These are phyloP conservation scores for Diachrysia chrysitis DNA, from an alignment of 2,888 invertebrate genomes.

Conservation along the genomic window DNA sequence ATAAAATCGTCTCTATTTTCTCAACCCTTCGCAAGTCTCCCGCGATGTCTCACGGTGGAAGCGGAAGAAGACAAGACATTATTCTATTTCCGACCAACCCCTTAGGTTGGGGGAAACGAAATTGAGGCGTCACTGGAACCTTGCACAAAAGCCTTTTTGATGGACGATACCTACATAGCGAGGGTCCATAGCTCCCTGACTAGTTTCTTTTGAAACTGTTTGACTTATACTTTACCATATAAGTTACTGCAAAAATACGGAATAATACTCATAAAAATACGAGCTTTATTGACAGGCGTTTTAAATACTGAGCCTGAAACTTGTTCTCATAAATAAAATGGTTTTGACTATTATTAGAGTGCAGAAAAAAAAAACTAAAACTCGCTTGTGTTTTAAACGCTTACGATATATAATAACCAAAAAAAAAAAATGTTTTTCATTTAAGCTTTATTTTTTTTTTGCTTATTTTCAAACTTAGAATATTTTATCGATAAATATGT, in stretches of 20 bases:
- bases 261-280: no score
- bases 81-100: constrained; percentile 25
- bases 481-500: no score
- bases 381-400: no score
- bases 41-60: constrained; percentile 3
- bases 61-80: constrained; percentile 14
- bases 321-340: no score
- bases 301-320: no score
- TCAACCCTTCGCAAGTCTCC: constrained; percentile 18
- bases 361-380: no score
- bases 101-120: constrained; percentile 16
- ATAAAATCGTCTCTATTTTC: not conserved
- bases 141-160: not conserved
- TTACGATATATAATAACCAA: no score
- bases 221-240: not conserved
- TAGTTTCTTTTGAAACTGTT: not conserved
- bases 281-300: no score
- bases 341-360: no score
- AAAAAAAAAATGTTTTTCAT: no score
- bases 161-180: not conserved
- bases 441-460: no score
- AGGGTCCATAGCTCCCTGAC: not conserved
- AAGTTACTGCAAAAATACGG: not conserved
- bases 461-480: no score
- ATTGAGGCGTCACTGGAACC: constrained; percentile 13